Conservation (phyloP, 2,888 invertebrate genomes). For the Sinhomidia bicolor region DNA sequence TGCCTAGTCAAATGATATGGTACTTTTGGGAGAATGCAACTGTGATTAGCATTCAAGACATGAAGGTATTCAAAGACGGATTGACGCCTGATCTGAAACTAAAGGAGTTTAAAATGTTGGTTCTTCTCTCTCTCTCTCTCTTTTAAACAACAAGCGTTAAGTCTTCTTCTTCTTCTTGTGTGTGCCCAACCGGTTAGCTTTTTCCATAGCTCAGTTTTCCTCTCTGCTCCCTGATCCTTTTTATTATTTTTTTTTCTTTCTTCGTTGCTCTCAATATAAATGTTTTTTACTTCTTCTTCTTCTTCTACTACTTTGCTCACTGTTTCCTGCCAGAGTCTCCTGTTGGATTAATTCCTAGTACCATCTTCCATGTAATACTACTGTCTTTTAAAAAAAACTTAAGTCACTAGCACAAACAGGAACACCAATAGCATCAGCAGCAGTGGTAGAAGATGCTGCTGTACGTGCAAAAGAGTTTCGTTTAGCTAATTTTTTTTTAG, state of each 20-base stretch:
- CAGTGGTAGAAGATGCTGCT: too few relatives aligned
- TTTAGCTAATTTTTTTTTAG: not conserved
- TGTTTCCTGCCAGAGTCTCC: constrained; percentile 54
- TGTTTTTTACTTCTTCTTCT: constrained; percentile 33
- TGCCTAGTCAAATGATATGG: constrained; percentile 73
- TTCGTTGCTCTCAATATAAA: not conserved
- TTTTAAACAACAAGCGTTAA: constrained; percentile 44
- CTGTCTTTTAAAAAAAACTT: not conserved
- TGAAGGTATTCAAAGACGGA: constrained; percentile 72
- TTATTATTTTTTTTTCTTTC: constrained; percentile 22
- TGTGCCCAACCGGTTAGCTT: not conserved
- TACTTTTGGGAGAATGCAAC: constrained; percentile 73
- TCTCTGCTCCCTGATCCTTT: not conserved
- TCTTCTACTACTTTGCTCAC: too few relatives aligned
- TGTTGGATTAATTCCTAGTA: not conserved
- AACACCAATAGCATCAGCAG: too few relatives aligned
- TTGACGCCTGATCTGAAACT: constrained; percentile 74
- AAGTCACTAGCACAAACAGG: too few relatives aligned
- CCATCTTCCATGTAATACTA: not conserved
- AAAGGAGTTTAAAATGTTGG: constrained; percentile 72
- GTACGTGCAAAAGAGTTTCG: not conserved
- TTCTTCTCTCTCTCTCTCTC: constrained; percentile 45
- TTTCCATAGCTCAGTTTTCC: constrained; percentile 2
- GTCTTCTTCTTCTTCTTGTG: not conserved
- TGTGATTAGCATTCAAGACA: constrained; percentile 72